phyloP scores from a whole-genome alignment of 2,113 vertebrate genomes.

The Lethenteron camtschaticum region DNA sequence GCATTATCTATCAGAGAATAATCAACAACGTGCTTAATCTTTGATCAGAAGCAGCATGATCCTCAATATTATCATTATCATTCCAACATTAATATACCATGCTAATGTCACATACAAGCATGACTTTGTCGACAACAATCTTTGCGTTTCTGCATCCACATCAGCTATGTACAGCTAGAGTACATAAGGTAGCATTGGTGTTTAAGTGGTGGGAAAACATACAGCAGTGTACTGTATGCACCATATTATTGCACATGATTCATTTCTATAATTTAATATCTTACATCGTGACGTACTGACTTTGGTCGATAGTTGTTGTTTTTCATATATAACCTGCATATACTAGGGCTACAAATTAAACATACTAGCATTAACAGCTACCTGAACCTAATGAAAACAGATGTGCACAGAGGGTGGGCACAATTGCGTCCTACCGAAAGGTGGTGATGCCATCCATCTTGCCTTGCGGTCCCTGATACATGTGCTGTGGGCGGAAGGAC shows the following conservation, averaged over 20 bases:
- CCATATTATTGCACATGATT: too few species aligned
- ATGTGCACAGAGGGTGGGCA: slow-evolving; percentile 3
- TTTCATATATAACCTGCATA: not conserved
- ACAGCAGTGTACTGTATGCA: too few species aligned
- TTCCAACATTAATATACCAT: too few species aligned
- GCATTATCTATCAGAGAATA: not conserved
- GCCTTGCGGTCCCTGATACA: not conserved
- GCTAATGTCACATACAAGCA: too few species aligned
- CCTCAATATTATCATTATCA: too few species aligned
- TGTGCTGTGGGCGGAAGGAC: slow-evolving; percentile 17
- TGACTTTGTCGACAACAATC: too few species aligned
- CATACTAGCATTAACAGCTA: slow-evolving; percentile 8
- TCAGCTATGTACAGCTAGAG: too few species aligned
- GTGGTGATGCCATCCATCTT: slow-evolving; percentile 21
- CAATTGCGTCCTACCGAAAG: slow-evolving; percentile 15
- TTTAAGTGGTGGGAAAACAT: too few species aligned
- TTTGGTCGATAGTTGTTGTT: not conserved
- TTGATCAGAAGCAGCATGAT: not conserved
- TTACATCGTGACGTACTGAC: not conserved
- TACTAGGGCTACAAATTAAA: not conserved
- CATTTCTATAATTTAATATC: not conserved
- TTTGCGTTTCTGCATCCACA: too few species aligned
- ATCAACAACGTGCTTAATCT: not conserved
- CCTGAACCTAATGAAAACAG: slow-evolving; percentile 14
- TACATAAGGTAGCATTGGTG: too few species aligned